A percentile compares a stretch with the other conserved stretches of the same genome.
phyloP scores from a whole-genome alignment of 2,113 vertebrate species.

The Maccullochella peelii region DNA sequence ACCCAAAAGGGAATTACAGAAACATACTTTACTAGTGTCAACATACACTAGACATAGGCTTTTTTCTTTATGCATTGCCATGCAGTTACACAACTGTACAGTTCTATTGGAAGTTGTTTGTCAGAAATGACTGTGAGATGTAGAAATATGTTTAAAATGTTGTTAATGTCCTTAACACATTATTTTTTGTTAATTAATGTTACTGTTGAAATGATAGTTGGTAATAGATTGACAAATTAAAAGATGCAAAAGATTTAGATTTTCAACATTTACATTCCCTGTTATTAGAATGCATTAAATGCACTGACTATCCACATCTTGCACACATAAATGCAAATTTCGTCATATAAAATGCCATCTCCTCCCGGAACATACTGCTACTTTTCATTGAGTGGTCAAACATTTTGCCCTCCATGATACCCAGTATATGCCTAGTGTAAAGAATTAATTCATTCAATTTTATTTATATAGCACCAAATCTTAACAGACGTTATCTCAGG shows the following conservation, averaged over 20 bases:
- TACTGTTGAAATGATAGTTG: no score
- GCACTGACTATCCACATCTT: not conserved
- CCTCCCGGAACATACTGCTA: not conserved
- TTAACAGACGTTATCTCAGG: no score
- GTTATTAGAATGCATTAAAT: not conserved
- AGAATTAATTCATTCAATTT: no score
- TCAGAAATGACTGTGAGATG: not conserved
- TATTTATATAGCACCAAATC: no score
- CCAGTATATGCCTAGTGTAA: not conserved
- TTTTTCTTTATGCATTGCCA: no score
- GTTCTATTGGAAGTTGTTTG: not conserved
- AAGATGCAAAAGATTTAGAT: not conserved
- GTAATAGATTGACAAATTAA: no score
- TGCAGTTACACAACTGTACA: not conserved
- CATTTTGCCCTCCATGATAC: not conserved
- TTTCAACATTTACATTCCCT: not conserved
- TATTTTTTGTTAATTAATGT: no score
- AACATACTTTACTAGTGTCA: not conserved
- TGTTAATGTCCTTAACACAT: no score
- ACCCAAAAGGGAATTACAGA: not conserved
- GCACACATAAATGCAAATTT: not conserved
- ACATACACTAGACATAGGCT: not conserved
- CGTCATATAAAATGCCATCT: not conserved
- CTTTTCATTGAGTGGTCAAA: not conserved
- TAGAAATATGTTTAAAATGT: not conserved